Base-by-base conservation (phyloP, 2,113 vertebrate species). In the Podarcis cretensis region DNA sequence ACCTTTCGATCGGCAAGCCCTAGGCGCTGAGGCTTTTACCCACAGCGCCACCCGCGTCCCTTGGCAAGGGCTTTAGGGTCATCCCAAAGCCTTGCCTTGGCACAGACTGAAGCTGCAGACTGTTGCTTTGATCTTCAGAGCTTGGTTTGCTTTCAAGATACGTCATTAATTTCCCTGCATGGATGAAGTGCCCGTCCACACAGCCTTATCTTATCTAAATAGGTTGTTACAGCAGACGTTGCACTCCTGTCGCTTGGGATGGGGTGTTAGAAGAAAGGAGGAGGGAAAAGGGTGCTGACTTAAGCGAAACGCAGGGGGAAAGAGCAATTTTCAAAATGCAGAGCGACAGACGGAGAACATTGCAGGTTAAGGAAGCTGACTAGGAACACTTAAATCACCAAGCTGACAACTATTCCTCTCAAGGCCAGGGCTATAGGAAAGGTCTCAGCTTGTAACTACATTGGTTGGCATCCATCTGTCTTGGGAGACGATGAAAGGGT, bases 131-230 rank as follows among this genome's bases (percentile, higher is more conserved):
- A 91, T 88, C 75, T 30, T n/a, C 68, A 84, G 2, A 73, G 57
- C 88, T 83, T 89, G 92, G 90, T 94, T n/a, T 88, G 85, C 90
- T 91, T 32, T 76, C 78, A 21, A 86, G 79, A 91, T 37, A 83
- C 57, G 0, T 12, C 83, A 76, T 74, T 83, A 3, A 4, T 93
- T 66, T 75, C 21, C 48, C 16, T 76, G 89, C 88, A 8, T 0
- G 57, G 66, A 63, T 35, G 7, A 63, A 74, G 54, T 40, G 69
- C 27, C n/a, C 59, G 73, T 69, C 74, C 30, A 20, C 76, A 13
- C 54, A 37, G 81, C 40, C 43, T 76, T 35, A 74, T 43, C 86
- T 87, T 90, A 32, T 14, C 80, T 85, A 2, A 18, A 0, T 1
- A 48, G 88, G 80, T 81, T 83, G 79, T 89, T 84, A 40, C 65